Percentiles rank a stretch among this genome's conserved stretches.
Evolutionary conservation across 2,113 vertebrate species (phyloP).

Genomic region (Tonatia bakeri): DNA sequence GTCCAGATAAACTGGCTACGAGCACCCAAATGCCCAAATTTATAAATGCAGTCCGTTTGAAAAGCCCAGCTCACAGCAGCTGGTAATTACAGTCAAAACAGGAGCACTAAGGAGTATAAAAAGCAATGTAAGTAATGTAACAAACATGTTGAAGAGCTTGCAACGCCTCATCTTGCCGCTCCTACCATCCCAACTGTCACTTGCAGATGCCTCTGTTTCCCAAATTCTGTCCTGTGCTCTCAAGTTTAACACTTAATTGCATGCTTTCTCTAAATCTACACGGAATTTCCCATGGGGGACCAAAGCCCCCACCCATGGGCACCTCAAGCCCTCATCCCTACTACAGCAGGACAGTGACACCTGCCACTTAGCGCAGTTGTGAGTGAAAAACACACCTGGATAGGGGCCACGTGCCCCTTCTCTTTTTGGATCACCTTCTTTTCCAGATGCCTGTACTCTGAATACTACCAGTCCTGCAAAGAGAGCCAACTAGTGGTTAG

Average conservation of each 20-base stretch:
- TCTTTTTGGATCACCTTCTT: not conserved
- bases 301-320: not conserved
- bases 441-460: not conserved
- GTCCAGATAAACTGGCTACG: slow-evolving; percentile 5
- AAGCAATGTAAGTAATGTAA: slow-evolving; percentile 48
- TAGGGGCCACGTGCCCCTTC: not conserved
- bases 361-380: not conserved
- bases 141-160: slow-evolving; percentile 40
- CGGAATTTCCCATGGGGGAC: not conserved
- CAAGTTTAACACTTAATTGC: not conserved
- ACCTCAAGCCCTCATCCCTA: not conserved
- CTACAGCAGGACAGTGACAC: not conserved
- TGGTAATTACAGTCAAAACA: slow-evolving; percentile 44
- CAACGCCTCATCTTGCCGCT: slow-evolving; percentile 2
- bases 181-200: slow-evolving; percentile 37
- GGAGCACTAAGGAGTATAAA: not conserved
- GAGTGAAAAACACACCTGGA: not conserved
- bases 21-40: slow-evolving; percentile 17
- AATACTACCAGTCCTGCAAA: not conserved
- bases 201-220: not conserved
- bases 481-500: not conserved
- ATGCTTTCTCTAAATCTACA: not conserved
- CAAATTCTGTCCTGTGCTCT: not conserved
- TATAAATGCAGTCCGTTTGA: not conserved
- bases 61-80: slow-evolving; percentile 43